phyloP scores from a whole-genome alignment of 2,113 vertebrate species.

The Ceratotherium simum region DNA sequence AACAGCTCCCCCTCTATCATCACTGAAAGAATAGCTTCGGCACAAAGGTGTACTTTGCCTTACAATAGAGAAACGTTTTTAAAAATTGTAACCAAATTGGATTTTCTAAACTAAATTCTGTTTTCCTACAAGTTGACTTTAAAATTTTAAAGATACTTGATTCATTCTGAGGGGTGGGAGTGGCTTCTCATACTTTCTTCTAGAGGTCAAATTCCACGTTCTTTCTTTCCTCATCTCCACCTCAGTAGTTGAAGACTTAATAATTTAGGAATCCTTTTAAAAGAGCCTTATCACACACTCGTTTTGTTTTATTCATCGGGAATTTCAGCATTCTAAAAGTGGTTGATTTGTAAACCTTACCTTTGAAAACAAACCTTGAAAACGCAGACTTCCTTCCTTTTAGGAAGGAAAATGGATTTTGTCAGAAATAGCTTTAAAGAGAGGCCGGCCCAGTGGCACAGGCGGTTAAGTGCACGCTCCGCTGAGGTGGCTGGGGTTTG shows the following conservation, averaged over 20 bases:
- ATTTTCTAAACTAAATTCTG: slow-evolving; percentile 16
- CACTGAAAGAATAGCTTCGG: neutral
- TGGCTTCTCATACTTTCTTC: neutral
- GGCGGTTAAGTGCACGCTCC: too few relatives aligned
- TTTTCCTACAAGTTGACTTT: neutral
- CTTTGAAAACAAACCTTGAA: slow-evolving; percentile 53
- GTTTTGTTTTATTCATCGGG: neutral
- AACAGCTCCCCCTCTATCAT: neutral
- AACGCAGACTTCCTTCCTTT: slow-evolving; percentile 16
- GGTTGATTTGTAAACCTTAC: neutral
- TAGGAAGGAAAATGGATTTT: slow-evolving; percentile 34
- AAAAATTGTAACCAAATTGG: neutral
- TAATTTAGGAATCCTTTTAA: slow-evolving; percentile 22
- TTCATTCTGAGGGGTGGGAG: neutral
- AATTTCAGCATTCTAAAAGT: slow-evolving; percentile 21
- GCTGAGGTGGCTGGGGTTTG: too few relatives aligned
- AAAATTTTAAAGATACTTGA: neutral
- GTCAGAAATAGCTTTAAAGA: neutral
- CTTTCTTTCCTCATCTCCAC: neutral
- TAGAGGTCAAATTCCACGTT: neutral
- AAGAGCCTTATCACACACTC: neutral
- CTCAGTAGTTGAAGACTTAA: neutral
- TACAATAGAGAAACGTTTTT: neutral
- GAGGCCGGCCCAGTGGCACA: too few relatives aligned
- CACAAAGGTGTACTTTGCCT: neutral